Evolutionary conservation across 2,888 invertebrate genomes (phyloP).

Genomic region (Synanthedon formicaeformis): DNA sequence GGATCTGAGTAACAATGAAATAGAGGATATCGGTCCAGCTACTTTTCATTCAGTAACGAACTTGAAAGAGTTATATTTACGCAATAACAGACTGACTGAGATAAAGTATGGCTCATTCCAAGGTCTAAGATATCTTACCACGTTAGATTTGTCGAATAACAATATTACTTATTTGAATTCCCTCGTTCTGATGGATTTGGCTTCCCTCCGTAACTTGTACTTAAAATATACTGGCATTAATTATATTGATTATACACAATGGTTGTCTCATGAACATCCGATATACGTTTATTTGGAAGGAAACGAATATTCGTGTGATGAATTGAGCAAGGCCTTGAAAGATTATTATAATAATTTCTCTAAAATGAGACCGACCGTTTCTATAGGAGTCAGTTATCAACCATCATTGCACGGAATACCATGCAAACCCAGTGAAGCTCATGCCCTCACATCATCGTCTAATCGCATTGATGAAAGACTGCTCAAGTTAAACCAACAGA

Average conservation of each 20-base stretch:
- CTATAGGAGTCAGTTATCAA: constrained; percentile 11
- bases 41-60: constrained; percentile 29
- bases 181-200: constrained; percentile 41
- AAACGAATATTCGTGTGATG: constrained; percentile 44
- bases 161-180: constrained; percentile 35
- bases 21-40: constrained; percentile 34
- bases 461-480: constrained; percentile 34
- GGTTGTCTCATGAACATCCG: constrained; percentile 36
- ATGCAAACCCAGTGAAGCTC: constrained; percentile 17
- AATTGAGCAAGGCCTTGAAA: constrained; percentile 37
- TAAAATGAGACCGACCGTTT: constrained; percentile 35
- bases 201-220: constrained; percentile 30
- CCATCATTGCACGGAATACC: constrained; percentile 47
- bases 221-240: constrained; percentile 34
- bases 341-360: constrained; percentile 47
- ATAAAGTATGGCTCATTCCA: constrained; percentile 45
- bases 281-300: constrained; percentile 43
- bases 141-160: constrained; percentile 32
- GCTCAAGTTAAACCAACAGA: constrained; percentile 40
- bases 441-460: constrained; percentile 5
- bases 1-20: constrained; percentile 39
- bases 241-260: constrained; percentile 32
- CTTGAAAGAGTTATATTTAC: constrained; percentile 34
- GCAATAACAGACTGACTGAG: constrained; percentile 28
- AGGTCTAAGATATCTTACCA: constrained; percentile 25